Evolutionary conservation across 2,888 invertebrate genomes (phyloP).

Genomic region (Exocentrus adspersus): DNA sequence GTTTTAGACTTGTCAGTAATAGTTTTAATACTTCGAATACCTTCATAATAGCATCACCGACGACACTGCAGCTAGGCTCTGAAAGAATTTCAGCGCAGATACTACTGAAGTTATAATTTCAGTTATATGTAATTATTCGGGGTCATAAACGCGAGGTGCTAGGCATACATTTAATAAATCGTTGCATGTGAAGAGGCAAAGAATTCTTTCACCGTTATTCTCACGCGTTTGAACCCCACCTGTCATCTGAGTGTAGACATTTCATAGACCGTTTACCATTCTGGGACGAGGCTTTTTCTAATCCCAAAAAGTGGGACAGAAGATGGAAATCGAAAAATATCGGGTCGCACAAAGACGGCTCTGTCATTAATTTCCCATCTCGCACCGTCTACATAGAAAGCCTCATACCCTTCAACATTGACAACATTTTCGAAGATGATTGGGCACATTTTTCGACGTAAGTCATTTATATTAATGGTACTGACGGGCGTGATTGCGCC

Average conservation of each 20-base stretch:
- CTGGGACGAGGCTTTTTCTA: no score
- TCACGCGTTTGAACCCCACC: constrained; percentile 21
- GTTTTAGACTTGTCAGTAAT: background rate
- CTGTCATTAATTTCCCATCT: background rate
- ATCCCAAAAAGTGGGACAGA: no score
- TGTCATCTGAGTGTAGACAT: constrained; percentile 10
- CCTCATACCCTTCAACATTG: background rate
- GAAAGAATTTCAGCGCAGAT: no score
- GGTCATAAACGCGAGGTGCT: background rate
- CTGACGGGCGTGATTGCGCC: constrained; percentile 14
- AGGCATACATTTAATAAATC: constrained; percentile 34
- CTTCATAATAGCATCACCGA: background rate
- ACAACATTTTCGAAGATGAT: background rate
- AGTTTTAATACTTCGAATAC: background rate
- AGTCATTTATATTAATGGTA: constrained; percentile 15
- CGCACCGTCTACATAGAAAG: no score
- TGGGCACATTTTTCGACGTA: constrained; percentile 5
- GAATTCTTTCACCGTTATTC: constrained; percentile 33
- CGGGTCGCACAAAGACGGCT: background rate
- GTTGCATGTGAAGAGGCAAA: constrained; percentile 31
- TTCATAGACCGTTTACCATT: no score
- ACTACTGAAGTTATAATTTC: no score
- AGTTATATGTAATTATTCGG: no score
- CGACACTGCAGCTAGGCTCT: no score
- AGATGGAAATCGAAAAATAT: no score